A percentile compares a stretch with the other conserved stretches of the same genome.
These are phyloP conservation scores for Oncorhynchus clarkii DNA, from an alignment of 2,113 vertebrate species.

Conservation along the genomic window DNA sequence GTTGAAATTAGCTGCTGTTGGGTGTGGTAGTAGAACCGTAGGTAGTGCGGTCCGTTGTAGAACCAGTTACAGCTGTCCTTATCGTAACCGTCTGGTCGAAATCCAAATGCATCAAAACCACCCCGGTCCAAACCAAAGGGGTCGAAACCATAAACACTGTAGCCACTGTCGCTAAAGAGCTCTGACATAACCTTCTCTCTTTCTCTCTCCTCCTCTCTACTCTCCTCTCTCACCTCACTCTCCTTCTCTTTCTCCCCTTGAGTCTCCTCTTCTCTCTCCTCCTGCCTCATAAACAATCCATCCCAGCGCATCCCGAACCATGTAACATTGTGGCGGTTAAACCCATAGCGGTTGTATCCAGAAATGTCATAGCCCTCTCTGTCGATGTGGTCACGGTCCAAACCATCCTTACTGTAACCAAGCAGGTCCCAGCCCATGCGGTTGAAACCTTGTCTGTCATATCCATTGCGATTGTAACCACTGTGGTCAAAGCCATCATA, in stretches of 20 bases:
- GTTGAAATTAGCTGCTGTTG: slow-evolving; percentile 50
- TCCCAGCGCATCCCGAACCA: slow-evolving; percentile 45
- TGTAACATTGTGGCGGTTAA: slow-evolving; percentile 45
- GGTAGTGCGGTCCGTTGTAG: slow-evolving; percentile 51
- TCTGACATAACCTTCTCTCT: slow-evolving; percentile 22
- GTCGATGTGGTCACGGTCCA: slow-evolving; percentile 52
- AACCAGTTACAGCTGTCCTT: slow-evolving; percentile 62
- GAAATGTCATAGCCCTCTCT: slow-evolving; percentile 46
- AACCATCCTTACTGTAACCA: slow-evolving; percentile 35
- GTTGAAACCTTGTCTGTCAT: slow-evolving; percentile 11
- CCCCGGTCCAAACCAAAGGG: slow-evolving; percentile 45
- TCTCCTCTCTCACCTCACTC: neutral
- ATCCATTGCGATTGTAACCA: slow-evolving; percentile 40
- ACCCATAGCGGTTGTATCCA: slow-evolving; percentile 54
- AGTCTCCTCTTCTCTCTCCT: neutral
- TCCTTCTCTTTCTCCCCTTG: neutral
- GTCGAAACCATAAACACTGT: slow-evolving; percentile 46
- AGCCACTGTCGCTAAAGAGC: slow-evolving; percentile 42
- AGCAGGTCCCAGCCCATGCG: slow-evolving; percentile 42
- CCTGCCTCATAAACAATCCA: slow-evolving; percentile 12
- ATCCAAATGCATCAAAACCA: slow-evolving; percentile 58
- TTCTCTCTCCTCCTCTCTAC: neutral
- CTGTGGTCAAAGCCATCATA: slow-evolving; percentile 21
- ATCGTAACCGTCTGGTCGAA: slow-evolving; percentile 52
- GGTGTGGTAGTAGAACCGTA: slow-evolving; percentile 55